phyloP scores from a whole-genome alignment of 2,888 invertebrate species.

The Tipula unca region DNA sequence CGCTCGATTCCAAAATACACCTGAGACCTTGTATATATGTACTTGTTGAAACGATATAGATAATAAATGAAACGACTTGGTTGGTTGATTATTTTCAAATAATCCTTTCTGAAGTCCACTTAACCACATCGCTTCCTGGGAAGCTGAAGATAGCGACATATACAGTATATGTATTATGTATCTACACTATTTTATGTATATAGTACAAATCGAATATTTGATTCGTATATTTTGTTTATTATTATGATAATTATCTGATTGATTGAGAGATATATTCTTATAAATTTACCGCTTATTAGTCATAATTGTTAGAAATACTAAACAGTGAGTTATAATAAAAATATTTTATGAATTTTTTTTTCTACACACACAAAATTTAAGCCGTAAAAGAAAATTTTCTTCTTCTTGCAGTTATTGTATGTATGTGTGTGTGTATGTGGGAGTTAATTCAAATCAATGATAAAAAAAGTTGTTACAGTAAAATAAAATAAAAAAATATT shows the following conservation, averaged over 20 bases:
- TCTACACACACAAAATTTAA: neutral
- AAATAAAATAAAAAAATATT: neutral
- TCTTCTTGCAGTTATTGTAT: neutral
- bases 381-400: neutral
- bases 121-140: too few relatives aligned
- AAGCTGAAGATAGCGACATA: too few relatives aligned
- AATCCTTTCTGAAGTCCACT: too few relatives aligned
- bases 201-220: neutral
- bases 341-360: neutral
- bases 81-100: too few relatives aligned
- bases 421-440: neutral
- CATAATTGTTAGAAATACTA: neutral
- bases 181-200: too few relatives aligned
- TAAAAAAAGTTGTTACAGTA: neutral
- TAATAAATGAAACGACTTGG: too few relatives aligned
- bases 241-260: neutral
- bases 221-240: neutral
- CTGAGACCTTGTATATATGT: neutral
- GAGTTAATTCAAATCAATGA: neutral
- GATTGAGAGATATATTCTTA: neutral
- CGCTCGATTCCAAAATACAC: neutral
- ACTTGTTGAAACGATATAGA: too few relatives aligned
- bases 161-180: too few relatives aligned
- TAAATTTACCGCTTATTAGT: slow-evolving; percentile 3
- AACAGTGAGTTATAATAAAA: neutral